Evolutionary conservation across 2,888 invertebrate species (phyloP), one percentile per base, ranked within the genome.

Genomic region (Platycnemis pennipes): DNA sequence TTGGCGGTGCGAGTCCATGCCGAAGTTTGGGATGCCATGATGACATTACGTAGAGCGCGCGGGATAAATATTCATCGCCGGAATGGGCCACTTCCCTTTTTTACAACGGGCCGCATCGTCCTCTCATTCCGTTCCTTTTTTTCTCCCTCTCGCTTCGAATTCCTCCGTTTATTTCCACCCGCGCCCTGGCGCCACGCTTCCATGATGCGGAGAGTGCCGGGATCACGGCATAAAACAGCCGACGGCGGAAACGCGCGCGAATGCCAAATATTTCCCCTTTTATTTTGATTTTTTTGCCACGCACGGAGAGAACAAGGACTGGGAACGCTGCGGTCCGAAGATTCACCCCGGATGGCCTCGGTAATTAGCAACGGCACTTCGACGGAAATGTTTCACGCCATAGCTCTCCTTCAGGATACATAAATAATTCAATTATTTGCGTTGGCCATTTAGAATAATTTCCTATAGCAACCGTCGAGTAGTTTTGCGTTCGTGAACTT

Each of bases 21-120:
- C 31, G 31, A 16, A 77, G 11, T 77, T 77, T 77, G 1, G 77
- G 77, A 77, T 37, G 77, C 69, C n/a, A 69, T 91, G 91, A 91
- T 91, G 69, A 91, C 91, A 91, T 91, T 91, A 91, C 37, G 37
- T 31, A 7, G 26, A 13, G 89, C 19, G 45, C 69, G 44, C 44
- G 69, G 69, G 63, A 91, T 91, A 91, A 91, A 91, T 91, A 91
- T 91, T 91, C 91, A 91, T 63, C 63, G 69, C n/a, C 56, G 44
- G n/a, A 56, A 63, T 63, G 69, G 44, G 44, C 42, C 56, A 44
- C 53, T 44, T 37, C 44, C 91, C 31, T n/a, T n/a, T 91, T 91
- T 63, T 91, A n/a, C 26, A 45, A 44, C 37, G 37, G 77, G 13
- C 77, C 11, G 77, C 31, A 22, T 11, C 26, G 31, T 37, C 37